Percentiles rank a stretch among this genome's conserved stretches.
Conservation (phyloP, 2,888 invertebrate genomes). For the Catocala fraxini region DNA sequence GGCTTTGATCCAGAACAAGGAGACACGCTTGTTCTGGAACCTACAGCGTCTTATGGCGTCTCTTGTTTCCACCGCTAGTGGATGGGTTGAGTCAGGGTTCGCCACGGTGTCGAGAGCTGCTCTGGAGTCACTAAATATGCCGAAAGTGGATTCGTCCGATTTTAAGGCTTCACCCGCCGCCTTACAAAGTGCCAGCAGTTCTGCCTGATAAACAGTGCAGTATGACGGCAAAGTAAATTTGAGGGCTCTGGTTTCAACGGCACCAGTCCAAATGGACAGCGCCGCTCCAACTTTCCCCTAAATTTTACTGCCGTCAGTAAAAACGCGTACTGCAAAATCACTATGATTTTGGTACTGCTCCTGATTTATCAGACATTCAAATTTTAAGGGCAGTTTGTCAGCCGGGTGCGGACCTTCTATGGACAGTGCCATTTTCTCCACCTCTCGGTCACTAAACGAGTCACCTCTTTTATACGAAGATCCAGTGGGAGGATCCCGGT, state of each 20-base stretch:
- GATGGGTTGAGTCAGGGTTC: too few relatives aligned
- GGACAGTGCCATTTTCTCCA: constrained; percentile 10
- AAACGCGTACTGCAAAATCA: too few relatives aligned
- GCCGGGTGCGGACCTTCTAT: not conserved
- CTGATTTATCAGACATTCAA: constrained; percentile 6
- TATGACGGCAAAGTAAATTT: constrained; percentile 9
- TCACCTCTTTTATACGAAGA: too few relatives aligned
- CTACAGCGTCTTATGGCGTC: too few relatives aligned
- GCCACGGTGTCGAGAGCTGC: constrained; percentile 20
- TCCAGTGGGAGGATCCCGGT: too few relatives aligned
- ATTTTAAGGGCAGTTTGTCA: too few relatives aligned
- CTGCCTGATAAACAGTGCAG: constrained; percentile 22
- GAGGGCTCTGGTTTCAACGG: not conserved
- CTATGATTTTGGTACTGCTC: too few relatives aligned
- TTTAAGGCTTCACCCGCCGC: not conserved
- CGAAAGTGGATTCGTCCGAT: not conserved
- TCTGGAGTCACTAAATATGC: not conserved
- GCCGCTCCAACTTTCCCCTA: too few relatives aligned
- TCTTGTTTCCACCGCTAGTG: too few relatives aligned
- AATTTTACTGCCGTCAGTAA: too few relatives aligned
- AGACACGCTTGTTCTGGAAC: too few relatives aligned
- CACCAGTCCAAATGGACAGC: constrained; percentile 2
- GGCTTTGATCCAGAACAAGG: too few relatives aligned
- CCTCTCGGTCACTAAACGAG: not conserved
- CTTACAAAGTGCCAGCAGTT: constrained; percentile 15